Conservation (phyloP, 2,888 invertebrate genomes). For the Euproctis similis region DNA sequence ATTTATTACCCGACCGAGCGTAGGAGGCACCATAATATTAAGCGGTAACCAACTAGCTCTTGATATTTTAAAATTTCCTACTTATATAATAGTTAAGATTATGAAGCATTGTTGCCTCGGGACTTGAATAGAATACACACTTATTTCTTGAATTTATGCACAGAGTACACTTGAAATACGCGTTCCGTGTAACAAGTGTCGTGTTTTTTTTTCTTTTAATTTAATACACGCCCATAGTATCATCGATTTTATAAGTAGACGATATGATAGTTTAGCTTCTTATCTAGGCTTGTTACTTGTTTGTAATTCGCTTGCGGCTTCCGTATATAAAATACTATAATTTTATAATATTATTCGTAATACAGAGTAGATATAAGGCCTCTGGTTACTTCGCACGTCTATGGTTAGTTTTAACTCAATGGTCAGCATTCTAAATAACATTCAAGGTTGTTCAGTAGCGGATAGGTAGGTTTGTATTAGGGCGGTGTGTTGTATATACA, state of each 20-base stretch:
- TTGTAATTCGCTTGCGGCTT: conserved; percentile 46
- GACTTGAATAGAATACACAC: conserved; percentile 52
- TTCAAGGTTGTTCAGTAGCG: conserved; percentile 71
- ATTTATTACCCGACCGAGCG: conserved; percentile 58
- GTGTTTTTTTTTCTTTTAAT: too few species aligned
- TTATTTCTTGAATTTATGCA: conserved; percentile 71
- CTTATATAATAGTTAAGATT: conserved; percentile 68
- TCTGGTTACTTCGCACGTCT: conserved; percentile 52
- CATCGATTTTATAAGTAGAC: conserved; percentile 58
- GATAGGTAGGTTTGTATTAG: conserved; percentile 60
- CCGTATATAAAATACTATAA: conserved; percentile 56
- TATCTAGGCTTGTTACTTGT: conserved; percentile 57
- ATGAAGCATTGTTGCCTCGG: conserved; percentile 63
- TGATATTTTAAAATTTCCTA: conserved; percentile 56
- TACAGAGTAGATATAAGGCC: conserved; percentile 64
- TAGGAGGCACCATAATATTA: conserved; percentile 69
- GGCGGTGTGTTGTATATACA: conserved; percentile 57
- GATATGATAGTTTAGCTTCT: conserved; percentile 55
- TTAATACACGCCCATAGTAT: conserved; percentile 50
- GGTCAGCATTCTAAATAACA: conserved; percentile 48
- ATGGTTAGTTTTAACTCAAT: conserved; percentile 49
- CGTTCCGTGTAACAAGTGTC: conserved; percentile 46
- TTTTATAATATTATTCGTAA: conserved; percentile 54
- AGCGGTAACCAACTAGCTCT: conserved; percentile 55
- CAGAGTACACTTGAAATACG: conserved; percentile 32